These are phyloP conservation scores for Hermaeophaga mercurialis DNA, from an alignment of 2,888 invertebrate genomes.

Conservation along the genomic window DNA sequence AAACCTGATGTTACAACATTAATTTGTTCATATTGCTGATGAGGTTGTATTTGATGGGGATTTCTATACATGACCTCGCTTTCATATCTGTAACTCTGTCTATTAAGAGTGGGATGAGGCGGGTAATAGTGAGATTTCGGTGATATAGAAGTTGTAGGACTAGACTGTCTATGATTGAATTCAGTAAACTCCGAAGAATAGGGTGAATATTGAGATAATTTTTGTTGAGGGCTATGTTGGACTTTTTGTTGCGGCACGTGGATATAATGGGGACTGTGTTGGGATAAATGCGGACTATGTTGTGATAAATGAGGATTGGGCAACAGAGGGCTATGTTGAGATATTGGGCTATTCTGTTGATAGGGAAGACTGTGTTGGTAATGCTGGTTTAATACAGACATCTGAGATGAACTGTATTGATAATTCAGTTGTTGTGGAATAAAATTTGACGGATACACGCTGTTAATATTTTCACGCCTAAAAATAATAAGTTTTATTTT, in stretches of 20 bases:
- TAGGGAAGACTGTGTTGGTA: conserved; percentile 30
- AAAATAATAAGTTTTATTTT: conserved; percentile 13
- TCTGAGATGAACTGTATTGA: conserved; percentile 30
- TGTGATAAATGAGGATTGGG: conserved; percentile 35
- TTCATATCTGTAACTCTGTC: conserved; percentile 32
- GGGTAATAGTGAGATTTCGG: conserved; percentile 44
- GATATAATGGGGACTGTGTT: conserved; percentile 32
- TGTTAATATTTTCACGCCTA: conserved; percentile 38
- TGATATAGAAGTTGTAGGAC: conserved; percentile 42
- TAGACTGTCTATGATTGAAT: conserved; percentile 42
- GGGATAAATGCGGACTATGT: conserved; percentile 36
- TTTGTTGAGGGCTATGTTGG: conserved; percentile 31
- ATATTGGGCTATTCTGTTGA: conserved; percentile 36
- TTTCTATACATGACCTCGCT: conserved; percentile 39
- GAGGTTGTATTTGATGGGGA: conserved; percentile 54
- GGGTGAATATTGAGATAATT: conserved; percentile 26
- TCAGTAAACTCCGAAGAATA: conserved; percentile 25
- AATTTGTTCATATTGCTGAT: conserved; percentile 56
- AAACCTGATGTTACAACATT: conserved; percentile 50
- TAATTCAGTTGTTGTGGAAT: conserved; percentile 17
- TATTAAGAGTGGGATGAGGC: conserved; percentile 38
- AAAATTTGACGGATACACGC: conserved; percentile 23
- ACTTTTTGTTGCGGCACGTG: conserved; percentile 13
- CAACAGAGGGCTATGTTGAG: conserved; percentile 34
- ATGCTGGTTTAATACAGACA: conserved; percentile 15